Conservation (phyloP, 2,113 vertebrate species). For the Junco hyemalis region DNA sequence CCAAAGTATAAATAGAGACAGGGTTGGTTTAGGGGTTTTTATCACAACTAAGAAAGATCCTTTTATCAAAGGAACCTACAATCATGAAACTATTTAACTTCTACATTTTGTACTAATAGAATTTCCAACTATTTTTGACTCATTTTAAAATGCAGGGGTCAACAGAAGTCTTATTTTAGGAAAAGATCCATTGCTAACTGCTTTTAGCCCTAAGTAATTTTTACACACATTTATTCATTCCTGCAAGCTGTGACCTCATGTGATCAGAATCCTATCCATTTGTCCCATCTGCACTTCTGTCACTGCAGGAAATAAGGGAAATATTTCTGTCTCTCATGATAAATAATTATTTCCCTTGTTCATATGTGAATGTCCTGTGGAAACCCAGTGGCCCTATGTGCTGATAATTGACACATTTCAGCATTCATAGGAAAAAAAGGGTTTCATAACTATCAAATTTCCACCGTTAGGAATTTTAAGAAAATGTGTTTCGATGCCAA, state of each 20-base stretch:
- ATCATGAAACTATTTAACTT: neutral
- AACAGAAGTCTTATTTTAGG: neutral
- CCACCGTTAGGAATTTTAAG: constrained; percentile 54
- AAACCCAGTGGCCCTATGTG: constrained; percentile 26
- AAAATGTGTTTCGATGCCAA: constrained; percentile 48
- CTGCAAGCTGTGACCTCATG: neutral
- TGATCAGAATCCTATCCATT: neutral
- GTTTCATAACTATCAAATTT: constrained; percentile 59
- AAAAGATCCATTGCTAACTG: neutral
- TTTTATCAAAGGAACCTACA: neutral
- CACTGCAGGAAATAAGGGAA: constrained; percentile 29
- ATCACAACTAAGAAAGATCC: neutral
- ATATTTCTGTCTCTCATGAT: constrained; percentile 34
- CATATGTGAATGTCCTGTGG: constrained; percentile 15
- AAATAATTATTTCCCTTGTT: constrained; percentile 54
- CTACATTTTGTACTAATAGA: neutral
- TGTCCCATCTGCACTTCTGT: neutral
- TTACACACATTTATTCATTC: neutral
- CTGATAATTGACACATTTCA: constrained; percentile 28
- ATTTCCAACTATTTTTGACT: neutral
- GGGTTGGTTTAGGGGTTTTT: neutral
- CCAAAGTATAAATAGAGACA: neutral
- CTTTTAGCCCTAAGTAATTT: neutral
- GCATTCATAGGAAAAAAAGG: constrained; percentile 7
- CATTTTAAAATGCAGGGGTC: neutral